phyloP scores from a whole-genome alignment of 2,113 vertebrate species.

The Dipodomys ordii region DNA sequence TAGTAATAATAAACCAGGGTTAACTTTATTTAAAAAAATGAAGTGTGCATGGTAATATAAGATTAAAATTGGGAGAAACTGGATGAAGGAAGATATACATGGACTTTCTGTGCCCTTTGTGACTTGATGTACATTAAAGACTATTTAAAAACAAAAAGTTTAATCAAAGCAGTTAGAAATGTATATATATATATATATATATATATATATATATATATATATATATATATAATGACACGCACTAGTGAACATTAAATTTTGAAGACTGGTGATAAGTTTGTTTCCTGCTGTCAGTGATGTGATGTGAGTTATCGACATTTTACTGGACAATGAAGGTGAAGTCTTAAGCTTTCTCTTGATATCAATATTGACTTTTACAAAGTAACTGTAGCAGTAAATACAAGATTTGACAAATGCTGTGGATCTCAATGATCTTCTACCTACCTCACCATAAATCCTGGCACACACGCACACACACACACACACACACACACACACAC shows the following conservation, averaged over 20 bases:
- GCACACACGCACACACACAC: not conserved
- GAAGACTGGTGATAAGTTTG: not conserved
- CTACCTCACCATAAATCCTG: not conserved
- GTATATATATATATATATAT: not conserved
- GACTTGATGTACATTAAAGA: not conserved
- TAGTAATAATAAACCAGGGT: not conserved
- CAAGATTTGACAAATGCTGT: not conserved
- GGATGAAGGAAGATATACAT: not conserved
- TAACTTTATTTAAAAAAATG: not conserved
- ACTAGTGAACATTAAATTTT: not conserved
- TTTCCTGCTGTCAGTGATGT: not conserved
- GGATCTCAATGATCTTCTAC: not conserved
- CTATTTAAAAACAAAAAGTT: not conserved
- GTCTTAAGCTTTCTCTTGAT: conserved; percentile 1
- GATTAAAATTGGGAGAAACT: not conserved
- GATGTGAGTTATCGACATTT: not conserved
- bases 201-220: not conserved
- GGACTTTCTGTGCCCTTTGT: not conserved
- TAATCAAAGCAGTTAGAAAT: not conserved
- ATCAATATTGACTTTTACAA: not conserved
- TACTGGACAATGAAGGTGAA: not conserved
- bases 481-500: too few relatives aligned
- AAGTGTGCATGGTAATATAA: not conserved
- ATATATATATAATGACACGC: not conserved
- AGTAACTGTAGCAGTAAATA: not conserved